Evolutionary conservation across 2,797 vertebrate species (phyloP).

Genomic region (Syncerus caffer): DNA sequence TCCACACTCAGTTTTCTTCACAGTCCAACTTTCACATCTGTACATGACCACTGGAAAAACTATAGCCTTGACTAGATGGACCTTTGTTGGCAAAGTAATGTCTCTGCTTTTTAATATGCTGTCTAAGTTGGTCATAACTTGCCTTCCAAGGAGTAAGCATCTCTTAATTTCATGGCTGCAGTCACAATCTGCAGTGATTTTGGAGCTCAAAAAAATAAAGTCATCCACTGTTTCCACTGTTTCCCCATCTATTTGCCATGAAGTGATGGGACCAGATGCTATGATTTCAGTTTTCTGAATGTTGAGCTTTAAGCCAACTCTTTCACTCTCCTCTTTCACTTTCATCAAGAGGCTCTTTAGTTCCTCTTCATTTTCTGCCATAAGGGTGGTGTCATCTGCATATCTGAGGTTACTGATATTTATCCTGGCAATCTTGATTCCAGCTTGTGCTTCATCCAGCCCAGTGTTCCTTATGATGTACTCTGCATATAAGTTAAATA

Average conservation of each 20-base stretch:
- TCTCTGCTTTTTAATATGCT: not conserved
- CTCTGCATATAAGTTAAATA: not conserved
- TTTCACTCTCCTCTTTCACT: not conserved
- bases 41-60: not conserved
- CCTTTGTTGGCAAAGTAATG: not conserved
- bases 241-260: not conserved
- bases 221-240: not conserved
- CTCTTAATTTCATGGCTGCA: not conserved
- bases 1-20: rapidly evolving
- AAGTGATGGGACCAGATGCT: not conserved
- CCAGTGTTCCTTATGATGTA: rapidly evolving
- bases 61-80: not conserved
- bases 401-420: not conserved
- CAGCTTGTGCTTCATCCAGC: not conserved
- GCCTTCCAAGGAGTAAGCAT: not conserved
- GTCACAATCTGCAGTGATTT: not conserved
- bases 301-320: not conserved
- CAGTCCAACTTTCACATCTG: not conserved
- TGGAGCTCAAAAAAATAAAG: rapidly evolving
- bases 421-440: not conserved
- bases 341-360: not conserved
- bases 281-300: not conserved
- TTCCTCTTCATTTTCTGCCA: not conserved
- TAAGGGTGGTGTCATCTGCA: not conserved
- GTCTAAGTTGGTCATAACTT: too few relatives aligned